Base-by-base conservation (phyloP, 2,797 vertebrate genomes). In the Dendrocincla fuliginosa region DNA sequence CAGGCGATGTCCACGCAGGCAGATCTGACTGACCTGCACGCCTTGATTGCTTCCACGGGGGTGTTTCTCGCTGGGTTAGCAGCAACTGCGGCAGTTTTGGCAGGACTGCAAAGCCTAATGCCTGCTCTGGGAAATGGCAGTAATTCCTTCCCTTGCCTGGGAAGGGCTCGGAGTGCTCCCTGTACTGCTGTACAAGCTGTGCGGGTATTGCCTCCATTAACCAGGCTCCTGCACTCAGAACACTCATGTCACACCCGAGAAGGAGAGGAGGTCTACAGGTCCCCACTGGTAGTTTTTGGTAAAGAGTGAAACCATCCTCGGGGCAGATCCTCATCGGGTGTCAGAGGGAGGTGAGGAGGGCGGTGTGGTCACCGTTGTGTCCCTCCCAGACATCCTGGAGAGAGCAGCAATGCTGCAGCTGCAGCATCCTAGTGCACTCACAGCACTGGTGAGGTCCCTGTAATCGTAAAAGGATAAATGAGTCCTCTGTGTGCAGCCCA, bases 21-120 rank as follows among this genome's bases (percentile, higher is more conserved):
- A 2, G 1, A 37, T 22, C 33, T 5, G 52, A 22, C 47, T 0
- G 67, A 8, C 11, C 8, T 0, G 35, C 44, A 0, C 0, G 35
- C 17, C 33, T 61, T 0, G 13, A 17, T 2, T 5, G 35, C 52
- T 44, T 5, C 77, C 30, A 10, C 52, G 5, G 10, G 11, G 0
- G 0, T 10, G 8, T 5, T 44, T 63, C 57, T 16, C 24, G 75
- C 49, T 13, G 85, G 10, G 4, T 9, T 39, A 41, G 15, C 7
- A 55, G 22, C 63, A 18, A 2, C 13, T 4, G 71, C 0, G 0
- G 5, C 23, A 9, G 4, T 3, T 25, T 52, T 52, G 53, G 46
- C 63, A 32, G 59, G 50, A 19, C 50, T 47, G 39, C 37, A 35
- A 10, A n/a, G 46, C 76, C 63, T 16, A 13, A 4, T 1, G 12